Evolutionary conservation across 2,113 vertebrate species (phyloP), one percentile per base, ranked within the genome.

Genomic region (Oreocharis arfaki): DNA sequence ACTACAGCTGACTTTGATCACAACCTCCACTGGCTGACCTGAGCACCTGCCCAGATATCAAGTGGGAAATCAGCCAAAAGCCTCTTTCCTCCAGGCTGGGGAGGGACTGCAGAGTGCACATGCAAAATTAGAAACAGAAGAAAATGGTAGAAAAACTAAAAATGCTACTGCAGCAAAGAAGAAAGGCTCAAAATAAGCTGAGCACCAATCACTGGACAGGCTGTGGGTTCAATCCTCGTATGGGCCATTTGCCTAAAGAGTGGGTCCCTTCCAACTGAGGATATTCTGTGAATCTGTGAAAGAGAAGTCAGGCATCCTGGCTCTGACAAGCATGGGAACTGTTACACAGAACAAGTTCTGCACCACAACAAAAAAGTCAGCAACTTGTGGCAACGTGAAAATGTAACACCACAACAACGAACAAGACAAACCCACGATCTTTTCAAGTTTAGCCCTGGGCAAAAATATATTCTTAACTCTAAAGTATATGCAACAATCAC

Each of bases 211-310:
- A 30, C 22, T 41, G 44, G 60, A 24, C 32, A 71, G n/a, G 46
- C 13, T 3, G 2, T 15, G 9, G 30, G 24, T 49, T 76, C 1
- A 3, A 69, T 49, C 12, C 47, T 60, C 3, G 0, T 27, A 69
- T 6, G 10, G 23, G 46, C 14, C 0, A 0, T 41, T 35, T 41
- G 26, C 11, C 35, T 61, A 11, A 60, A 82, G 11, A 41, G 46
- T 32, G 26, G 17, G n/a, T 32, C 26, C 55, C 26, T 61, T 83
- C 26, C 55, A 69, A 76, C 41, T 47, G n/a, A 27, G 61, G 60
- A 47, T 76, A 69, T 35, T 83, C 47, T 61, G 26, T 55, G 47
- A 53, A 32, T 39, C 24, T 47, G 30, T 55, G 18, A 76, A 83
- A 52, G 53, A 57, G 37, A 70, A 75, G 12, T 18, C 53, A 46